Base-by-base conservation (phyloP, 2,888 invertebrate genomes). In the Ceriagrion tenellum region DNA sequence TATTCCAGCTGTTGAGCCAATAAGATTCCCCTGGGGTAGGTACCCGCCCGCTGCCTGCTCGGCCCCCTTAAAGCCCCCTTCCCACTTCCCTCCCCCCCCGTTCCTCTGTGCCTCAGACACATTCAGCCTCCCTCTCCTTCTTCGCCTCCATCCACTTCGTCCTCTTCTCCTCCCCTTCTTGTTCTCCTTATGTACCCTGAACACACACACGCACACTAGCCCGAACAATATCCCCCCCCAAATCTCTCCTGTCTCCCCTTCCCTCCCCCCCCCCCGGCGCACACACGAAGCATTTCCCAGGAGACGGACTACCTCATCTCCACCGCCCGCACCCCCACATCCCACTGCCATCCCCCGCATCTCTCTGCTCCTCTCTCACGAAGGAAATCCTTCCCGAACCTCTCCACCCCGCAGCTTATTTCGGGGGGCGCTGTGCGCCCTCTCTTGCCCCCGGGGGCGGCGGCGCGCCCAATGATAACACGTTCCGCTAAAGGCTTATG, bases 1-100 rank as follows among this genome's bases (percentile, higher is more conserved):
- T 93, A 74, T 93, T 93, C 93, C 93, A 93, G 93, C 93, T 93
- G 93, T 93, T 93, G 93, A 93, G 93, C 93, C 93, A 93, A 93
- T 93, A 93, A 93, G 93, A 93, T 93, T 93, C 74, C 93, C 93
- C 55, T 55, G 69, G 69, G 93, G 56, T 35, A 2, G n/a, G n/a
- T n/a, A n/a, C n/a, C n/a, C n/a, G n/a, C 90, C n/a, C 90, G 47
- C 47, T 56, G 26, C 55, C 23, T 55, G n/a, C 59, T 59, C 10
- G 4, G 16, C 35, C 35, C 90, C 12, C 74, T 23, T n/a, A 35
- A 81, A 30, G 16, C 81, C 6, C 35, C 35, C 35, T 3, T 20
- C 6, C 91, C 35, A 59, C 16, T 12, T 35, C 35, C 35, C 20
- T 93, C 55, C n/a, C 2, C 12, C 93, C 40, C 91, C 26, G 8